Percentiles rank a stretch among this genome's conserved stretches.
Evolutionary conservation across 2,113 vertebrate genomes (phyloP).

Genomic region (Sceloporus undulatus): DNA sequence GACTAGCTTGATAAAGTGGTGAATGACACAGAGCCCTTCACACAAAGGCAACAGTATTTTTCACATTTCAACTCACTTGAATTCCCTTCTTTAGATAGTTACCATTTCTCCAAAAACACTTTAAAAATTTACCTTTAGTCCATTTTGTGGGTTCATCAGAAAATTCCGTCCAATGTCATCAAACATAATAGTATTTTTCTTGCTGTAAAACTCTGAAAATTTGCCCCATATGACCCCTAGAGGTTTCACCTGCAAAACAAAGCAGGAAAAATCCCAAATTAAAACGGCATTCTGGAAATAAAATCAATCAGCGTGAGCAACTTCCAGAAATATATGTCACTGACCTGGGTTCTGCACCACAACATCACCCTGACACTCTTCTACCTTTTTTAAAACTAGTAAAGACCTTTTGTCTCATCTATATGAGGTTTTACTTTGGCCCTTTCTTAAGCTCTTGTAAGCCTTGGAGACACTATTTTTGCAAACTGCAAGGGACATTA

Average conservation of each 20-base stretch:
- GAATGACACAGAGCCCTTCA: not conserved
- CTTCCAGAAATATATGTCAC: too few relatives aligned
- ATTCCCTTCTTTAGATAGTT: conserved; percentile 31
- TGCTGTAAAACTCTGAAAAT: conserved; percentile 95
- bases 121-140: conserved; percentile 88
- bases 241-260: conserved; percentile 90
- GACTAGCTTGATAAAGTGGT: not conserved
- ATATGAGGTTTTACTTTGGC: too few relatives aligned
- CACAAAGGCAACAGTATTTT: not conserved
- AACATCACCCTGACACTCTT: too few relatives aligned
- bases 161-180: conserved; percentile 99
- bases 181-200: conserved; percentile 99
- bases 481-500: too few relatives aligned
- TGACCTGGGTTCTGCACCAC: too few relatives aligned
- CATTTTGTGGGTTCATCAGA: conserved; percentile 99
- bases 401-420: too few relatives aligned
- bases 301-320: not conserved
- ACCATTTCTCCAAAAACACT: not conserved
- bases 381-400: too few relatives aligned
- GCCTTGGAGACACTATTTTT: too few relatives aligned
- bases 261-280: not conserved
- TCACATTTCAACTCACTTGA: not conserved
- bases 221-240: conserved; percentile 99
- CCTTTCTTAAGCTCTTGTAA: too few relatives aligned
- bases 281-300: not conserved